Evolutionary conservation across 2,797 vertebrate genomes (phyloP), one percentile per base, ranked within the genome.

Genomic region (Sebastes paucispinis): DNA sequence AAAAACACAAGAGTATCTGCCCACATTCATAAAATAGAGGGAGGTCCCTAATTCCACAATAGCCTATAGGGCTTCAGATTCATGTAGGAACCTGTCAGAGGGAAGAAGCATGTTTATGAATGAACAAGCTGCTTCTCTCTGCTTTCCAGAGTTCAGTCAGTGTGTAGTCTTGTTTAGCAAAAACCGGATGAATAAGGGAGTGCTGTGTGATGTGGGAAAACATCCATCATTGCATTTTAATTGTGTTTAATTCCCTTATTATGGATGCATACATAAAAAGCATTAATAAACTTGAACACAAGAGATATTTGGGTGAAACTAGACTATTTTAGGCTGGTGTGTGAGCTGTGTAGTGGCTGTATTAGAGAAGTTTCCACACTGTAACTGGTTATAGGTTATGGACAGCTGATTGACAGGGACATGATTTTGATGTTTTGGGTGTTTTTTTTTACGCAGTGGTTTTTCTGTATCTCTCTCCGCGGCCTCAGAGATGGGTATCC

Each of bases 51-150:
- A 93, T 93, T 93, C 91, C 84, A 93, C 93, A 94, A 94, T 94
- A 94, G 94, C 94, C 94, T 95, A 95, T 95, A 94, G 94, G 94
- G 92, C 92, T 95, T 93, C 93, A 94, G 94, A 93, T 90, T 93
- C 94, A 93, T 95, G 94, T 94, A 94, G 88, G 91, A 95, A 95
- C 93, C 94, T 94, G 94, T 95, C 93, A 94, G 94, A 93, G 89
- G 86, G 86, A 94, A 93, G 93, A 93, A 91, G 90, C 93, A 93
- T 94, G 94, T 94, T 95, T 94, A 95, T 95, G 94, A 95, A 95
- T 95, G 94, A 94, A 95, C 87, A 88, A 86, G 91, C 90, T 90
- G 81, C 91, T 90, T 83, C 86, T 83, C 86, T 90, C 83, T 88
- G 85, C 76, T 80, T 3, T 16, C 43, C 16, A 47, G 72, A 86